Evolutionary conservation across 2,797 vertebrate genomes (phyloP).

Genomic region (Vultur gryphus): DNA sequence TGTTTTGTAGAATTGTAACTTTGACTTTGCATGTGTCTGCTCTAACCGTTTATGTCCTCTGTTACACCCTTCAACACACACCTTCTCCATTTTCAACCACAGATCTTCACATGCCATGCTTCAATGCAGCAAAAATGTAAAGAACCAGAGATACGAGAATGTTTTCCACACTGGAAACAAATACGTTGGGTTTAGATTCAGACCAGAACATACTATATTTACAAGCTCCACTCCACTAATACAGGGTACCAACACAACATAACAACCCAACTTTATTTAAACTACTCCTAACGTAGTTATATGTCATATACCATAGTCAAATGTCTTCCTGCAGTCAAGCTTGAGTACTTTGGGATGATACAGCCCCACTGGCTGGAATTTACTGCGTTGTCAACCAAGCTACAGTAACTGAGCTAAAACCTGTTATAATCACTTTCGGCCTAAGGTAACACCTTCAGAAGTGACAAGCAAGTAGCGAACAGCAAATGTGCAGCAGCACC

Average conservation of each 20-base stretch:
- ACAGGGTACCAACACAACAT: neutral
- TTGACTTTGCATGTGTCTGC: neutral
- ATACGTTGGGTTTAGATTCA: neutral
- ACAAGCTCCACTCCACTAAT: neutral
- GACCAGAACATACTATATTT: neutral
- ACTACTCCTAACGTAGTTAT: neutral
- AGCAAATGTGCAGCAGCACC: neutral
- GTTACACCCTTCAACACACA: neutral
- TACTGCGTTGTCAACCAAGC: neutral
- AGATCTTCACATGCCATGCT: neutral
- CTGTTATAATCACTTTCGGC: neutral
- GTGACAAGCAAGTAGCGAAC: neutral
- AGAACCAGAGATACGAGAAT: neutral
- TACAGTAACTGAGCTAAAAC: neutral
- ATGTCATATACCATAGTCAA: neutral
- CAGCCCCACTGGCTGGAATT: neutral
- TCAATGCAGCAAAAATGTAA: neutral
- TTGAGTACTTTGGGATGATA: neutral
- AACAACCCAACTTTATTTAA: neutral
- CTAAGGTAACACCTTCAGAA: neutral
- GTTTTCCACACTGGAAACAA: neutral
- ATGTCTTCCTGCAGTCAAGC: neutral
- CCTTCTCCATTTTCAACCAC: neutral
- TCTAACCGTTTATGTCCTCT: rapidly evolving
- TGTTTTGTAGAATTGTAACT: neutral